Base-by-base conservation (phyloP, 2,888 invertebrate species). In the Lamellibrachia columna region DNA sequence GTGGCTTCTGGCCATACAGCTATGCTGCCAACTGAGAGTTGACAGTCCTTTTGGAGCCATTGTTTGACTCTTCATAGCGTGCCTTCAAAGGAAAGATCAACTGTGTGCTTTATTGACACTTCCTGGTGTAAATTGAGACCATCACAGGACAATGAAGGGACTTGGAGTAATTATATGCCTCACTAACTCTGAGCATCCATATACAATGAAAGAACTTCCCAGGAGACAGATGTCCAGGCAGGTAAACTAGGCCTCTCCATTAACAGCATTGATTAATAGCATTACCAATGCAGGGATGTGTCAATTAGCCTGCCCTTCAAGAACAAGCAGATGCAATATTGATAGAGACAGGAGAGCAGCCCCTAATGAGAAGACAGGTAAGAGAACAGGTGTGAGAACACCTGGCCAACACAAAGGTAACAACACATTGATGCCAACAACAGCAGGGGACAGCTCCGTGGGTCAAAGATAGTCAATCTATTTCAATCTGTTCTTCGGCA, bases 241-340 rank as follows among this genome's bases (percentile, higher is more conserved):
- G 75, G 75, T 75, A 75, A 75, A 75, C 11, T 75, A n/a, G 75
- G 75, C 75, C 75, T 22, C 1, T 3, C 75, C 75, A 75, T 75
- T 75, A 75, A 75, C 75, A 15, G 22, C 1, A 2, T 22, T 75
- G 75, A 75, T 75, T 75, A 75, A 75, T 75, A 75, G 75, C 22
- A 75, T 75, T 22, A 75, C 75, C n/a, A n/a, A 75, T 15, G 15
- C 75, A 75, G 75, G 75, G 15, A 75, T 75, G 75, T 75, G 75
- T 75, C 75, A 75, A 75, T 75, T 75, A 75, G 75, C 75, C 22
- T 6, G 75, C 75, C 75, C 75, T 22, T 75, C 22, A 75, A n/a
- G 75, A 75, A 75, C 75, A 75, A 75, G 75, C 75, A 75, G 75
- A 75, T 75, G 75, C 75, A 75, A 75, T 75, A 75, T 75, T 75